phyloP scores from a whole-genome alignment of 2,888 invertebrate species.

The Drosophila rellima region DNA sequence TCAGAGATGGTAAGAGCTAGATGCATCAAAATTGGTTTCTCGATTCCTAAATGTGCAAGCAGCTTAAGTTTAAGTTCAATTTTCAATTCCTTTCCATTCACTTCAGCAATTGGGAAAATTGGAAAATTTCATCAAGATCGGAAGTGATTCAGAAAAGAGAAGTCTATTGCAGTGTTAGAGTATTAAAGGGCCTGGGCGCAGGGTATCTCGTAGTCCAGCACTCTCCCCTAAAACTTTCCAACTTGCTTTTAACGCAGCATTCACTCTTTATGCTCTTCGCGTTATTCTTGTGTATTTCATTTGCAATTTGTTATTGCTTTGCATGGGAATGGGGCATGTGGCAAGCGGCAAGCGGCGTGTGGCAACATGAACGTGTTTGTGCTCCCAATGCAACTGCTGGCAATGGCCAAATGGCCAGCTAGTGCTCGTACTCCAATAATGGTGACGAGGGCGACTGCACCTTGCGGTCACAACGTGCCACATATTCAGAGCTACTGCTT shows the following conservation, averaged over 20 bases:
- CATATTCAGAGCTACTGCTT: background rate
- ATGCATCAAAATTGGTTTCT: too few species aligned
- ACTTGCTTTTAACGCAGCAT: conserved; percentile 23
- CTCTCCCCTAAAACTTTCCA: background rate
- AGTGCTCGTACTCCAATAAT: background rate
- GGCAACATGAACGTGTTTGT: conserved; percentile 35
- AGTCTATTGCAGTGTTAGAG: too few species aligned
- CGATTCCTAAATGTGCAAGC: too few species aligned
- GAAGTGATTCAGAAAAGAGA: too few species aligned
- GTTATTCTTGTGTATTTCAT: conserved; percentile 37
- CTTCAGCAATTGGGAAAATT: too few species aligned
- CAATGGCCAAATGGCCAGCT: conserved; percentile 33
- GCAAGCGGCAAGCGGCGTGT: background rate
- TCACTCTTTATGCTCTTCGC: conserved; percentile 42
- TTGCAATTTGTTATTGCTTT: conserved; percentile 46
- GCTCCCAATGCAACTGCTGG: conserved; percentile 30
- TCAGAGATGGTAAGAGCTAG: too few species aligned
- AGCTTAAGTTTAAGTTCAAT: too few species aligned
- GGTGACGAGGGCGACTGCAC: conserved; percentile 18
- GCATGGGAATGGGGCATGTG: conserved; percentile 3
- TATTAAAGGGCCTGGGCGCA: background rate
- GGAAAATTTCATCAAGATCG: too few species aligned
- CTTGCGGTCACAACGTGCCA: conserved; percentile 20
- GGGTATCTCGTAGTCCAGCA: background rate
- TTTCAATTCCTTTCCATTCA: too few species aligned